phyloP scores from a whole-genome alignment of 2,888 invertebrate species.

The Trichogramma dendrolimi region DNA sequence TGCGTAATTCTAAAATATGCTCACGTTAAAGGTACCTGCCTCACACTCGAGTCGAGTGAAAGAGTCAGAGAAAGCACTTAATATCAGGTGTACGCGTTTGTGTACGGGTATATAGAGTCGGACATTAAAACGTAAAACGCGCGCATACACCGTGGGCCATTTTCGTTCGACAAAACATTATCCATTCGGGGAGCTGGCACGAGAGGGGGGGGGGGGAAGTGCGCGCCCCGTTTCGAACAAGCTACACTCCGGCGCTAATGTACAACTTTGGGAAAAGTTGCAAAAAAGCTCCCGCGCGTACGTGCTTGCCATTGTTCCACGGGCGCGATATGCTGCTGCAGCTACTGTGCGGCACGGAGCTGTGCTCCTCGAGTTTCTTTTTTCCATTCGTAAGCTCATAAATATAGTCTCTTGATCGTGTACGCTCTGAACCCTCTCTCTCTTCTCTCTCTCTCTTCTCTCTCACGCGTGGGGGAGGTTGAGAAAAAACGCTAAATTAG shows the following conservation, averaged over 20 bases:
- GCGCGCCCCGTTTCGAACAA: constrained; percentile 12
- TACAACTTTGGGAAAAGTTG: constrained; percentile 12
- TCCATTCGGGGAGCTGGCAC: constrained; percentile 21
- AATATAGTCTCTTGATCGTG: constrained; percentile 2
- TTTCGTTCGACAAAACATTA: constrained; percentile 27
- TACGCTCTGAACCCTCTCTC: too few species aligned
- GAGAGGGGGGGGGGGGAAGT: constrained; percentile 12
- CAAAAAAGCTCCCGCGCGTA: constrained; percentile 1
- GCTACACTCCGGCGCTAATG: not conserved
- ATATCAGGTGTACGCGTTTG: constrained; percentile 21
- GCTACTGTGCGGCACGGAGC: not conserved
- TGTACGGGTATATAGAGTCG: too few species aligned
- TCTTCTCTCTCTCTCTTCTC: too few species aligned
- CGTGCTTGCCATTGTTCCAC: constrained; percentile 15
- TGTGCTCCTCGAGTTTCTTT: not conserved
- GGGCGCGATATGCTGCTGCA: not conserved
- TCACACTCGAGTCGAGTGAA: not conserved
- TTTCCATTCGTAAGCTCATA: not conserved
- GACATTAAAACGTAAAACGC: constrained; percentile 24
- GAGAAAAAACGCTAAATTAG: constrained; percentile 2
- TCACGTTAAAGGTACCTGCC: too few species aligned
- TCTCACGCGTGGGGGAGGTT: too few species aligned
- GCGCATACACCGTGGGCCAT: constrained; percentile 4
- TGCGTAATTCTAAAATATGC: too few species aligned
- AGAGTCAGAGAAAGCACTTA: constrained; percentile 13